Percentiles rank a stretch among this genome's conserved stretches.
Conservation (phyloP, 2,888 invertebrate genomes). For the Rotaria macrura region DNA sequence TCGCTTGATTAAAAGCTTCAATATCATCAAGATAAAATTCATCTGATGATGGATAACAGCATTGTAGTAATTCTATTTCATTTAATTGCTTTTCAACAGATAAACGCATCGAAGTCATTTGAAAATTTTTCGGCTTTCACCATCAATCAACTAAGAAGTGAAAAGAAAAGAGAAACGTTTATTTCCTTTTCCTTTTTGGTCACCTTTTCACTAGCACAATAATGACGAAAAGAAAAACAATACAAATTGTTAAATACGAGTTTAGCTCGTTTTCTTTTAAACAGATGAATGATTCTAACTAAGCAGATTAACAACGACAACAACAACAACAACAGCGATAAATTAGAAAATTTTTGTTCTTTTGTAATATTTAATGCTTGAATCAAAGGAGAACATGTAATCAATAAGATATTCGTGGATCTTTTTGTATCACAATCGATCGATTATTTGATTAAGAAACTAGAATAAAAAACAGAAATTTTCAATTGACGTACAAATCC, state of each 20-base stretch:
- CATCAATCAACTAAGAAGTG: neutral
- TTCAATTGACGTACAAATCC: no score
- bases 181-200: neutral
- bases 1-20: slow-evolving; percentile 24
- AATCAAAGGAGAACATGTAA: neutral
- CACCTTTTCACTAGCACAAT: neutral
- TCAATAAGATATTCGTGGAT: neutral
- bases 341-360: neutral
- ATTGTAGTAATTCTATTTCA: slow-evolving; percentile 27
- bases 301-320: neutral
- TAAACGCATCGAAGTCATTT: neutral
- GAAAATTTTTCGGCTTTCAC: neutral
- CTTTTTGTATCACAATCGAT: neutral
- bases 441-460: slow-evolving; percentile 15
- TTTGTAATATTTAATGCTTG: neutral
- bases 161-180: neutral
- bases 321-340: neutral
- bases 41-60: slow-evolving; percentile 28
- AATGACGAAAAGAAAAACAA: neutral
- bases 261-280: neutral
- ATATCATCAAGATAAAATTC: slow-evolving; percentile 30
- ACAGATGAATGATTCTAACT: neutral
- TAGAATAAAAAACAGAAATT: neutral
- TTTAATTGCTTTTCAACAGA: slow-evolving; percentile 30
- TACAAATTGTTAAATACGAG: neutral